Percentiles rank a stretch among this genome's conserved stretches.
Conservation (phyloP, 2,797 vertebrate species). For the Vultur gryphus region DNA sequence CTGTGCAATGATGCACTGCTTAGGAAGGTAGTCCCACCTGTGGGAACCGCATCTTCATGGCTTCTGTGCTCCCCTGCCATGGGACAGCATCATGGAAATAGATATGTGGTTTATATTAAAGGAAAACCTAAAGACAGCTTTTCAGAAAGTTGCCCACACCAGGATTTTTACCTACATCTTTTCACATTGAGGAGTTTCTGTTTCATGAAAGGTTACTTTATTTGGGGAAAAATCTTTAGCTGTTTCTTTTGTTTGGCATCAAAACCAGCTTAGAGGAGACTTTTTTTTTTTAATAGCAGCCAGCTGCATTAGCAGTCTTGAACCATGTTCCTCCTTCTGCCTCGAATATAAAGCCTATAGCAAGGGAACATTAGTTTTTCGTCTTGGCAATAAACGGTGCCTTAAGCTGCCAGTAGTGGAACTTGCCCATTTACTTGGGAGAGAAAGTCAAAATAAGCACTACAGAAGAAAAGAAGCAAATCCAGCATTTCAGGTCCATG, state of each 20-base stretch:
- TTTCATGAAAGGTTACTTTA: background rate
- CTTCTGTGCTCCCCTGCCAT: accelerated
- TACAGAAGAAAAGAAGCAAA: slow-evolving; percentile 23
- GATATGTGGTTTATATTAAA: background rate
- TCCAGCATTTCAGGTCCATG: slow-evolving; percentile 17
- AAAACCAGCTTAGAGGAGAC: background rate
- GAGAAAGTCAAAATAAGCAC: slow-evolving; percentile 34
- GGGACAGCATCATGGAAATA: background rate
- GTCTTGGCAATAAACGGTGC: background rate
- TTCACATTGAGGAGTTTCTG: background rate
- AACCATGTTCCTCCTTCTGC: slow-evolving; percentile 32
- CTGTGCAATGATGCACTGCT: background rate
- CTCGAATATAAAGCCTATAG: slow-evolving; percentile 38
- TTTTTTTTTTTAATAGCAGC: background rate
- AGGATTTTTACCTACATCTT: background rate
- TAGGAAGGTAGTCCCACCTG: background rate
- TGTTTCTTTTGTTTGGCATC: slow-evolving; percentile 34
- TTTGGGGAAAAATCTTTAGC: background rate
- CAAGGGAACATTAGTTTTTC: background rate
- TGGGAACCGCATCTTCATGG: background rate
- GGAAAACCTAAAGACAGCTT: background rate
- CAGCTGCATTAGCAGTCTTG: slow-evolving; percentile 25
- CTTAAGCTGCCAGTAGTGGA: slow-evolving; percentile 11
- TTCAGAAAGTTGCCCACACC: background rate
- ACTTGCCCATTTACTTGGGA: slow-evolving; percentile 8